Conservation (phyloP, 2,113 vertebrate genomes). For the Tretioscincus oriximinensis region DNA sequence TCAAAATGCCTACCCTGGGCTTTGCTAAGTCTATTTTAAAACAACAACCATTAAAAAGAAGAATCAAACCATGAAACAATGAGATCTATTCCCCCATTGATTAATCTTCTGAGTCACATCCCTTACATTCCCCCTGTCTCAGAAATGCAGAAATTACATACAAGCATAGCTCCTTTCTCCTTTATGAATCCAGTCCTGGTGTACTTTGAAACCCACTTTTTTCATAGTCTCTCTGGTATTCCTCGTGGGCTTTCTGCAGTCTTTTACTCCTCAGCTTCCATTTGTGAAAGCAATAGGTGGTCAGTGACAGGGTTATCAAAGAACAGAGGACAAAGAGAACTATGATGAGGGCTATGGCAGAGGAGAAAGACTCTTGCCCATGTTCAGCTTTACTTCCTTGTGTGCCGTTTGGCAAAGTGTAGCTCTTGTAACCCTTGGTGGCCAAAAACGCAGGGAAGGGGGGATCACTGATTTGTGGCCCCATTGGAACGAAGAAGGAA, state of each 20-base stretch:
- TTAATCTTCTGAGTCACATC: background rate
- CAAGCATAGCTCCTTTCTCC: background rate
- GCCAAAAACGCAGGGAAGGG: slow-evolving; percentile 49
- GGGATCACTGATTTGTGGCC: slow-evolving; percentile 55
- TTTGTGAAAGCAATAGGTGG: slow-evolving; percentile 76
- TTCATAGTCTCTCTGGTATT: slow-evolving; percentile 75
- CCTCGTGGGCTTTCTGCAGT: slow-evolving; percentile 72
- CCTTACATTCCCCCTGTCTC: background rate
- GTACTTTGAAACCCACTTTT: slow-evolving; percentile 61
- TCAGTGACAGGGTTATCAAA: slow-evolving; percentile 66
- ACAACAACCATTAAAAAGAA: slow-evolving; percentile 49
- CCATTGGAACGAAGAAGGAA: slow-evolving; percentile 55
- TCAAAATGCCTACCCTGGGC: too few relatives aligned
- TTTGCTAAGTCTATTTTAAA: too few relatives aligned
- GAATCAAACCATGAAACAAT: slow-evolving; percentile 50
- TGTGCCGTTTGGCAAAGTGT: slow-evolving; percentile 55
- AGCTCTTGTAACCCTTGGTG: slow-evolving; percentile 34
- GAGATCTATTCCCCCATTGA: slow-evolving; percentile 9
- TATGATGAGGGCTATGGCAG: slow-evolving; percentile 67
- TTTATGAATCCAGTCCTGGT: slow-evolving; percentile 54
- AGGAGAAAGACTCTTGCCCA: slow-evolving; percentile 67
- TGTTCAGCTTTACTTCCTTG: slow-evolving; percentile 49
- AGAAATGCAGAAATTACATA: slow-evolving; percentile 11
- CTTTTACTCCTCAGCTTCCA: slow-evolving; percentile 72
- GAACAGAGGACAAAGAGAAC: slow-evolving; percentile 69